phyloP scores from a whole-genome alignment of 2,888 invertebrate species.

The Campoplex nolae region DNA sequence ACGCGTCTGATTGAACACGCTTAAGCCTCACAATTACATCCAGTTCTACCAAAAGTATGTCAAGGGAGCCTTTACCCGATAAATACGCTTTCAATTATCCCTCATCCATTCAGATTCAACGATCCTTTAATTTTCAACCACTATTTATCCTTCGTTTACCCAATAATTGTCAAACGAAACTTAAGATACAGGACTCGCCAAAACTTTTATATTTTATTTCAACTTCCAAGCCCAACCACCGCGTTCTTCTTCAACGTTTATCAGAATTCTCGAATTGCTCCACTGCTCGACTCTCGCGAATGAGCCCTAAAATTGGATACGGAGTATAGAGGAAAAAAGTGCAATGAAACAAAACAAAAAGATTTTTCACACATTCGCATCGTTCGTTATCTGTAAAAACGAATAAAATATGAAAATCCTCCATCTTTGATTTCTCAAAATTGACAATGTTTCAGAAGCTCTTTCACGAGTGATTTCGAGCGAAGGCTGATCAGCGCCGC shows the following conservation, averaged over 20 bases:
- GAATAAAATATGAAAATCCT: no score
- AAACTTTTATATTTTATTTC: not conserved
- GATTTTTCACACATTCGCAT: not conserved
- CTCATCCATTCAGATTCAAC: not conserved
- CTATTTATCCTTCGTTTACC: not conserved
- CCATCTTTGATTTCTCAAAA: not conserved
- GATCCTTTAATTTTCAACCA: not conserved
- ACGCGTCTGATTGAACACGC: conserved; percentile 34
- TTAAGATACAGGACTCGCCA: not conserved
- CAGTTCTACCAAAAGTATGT: not conserved
- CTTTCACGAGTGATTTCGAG: not conserved
- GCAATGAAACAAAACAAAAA: not conserved
- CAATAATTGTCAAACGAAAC: not conserved
- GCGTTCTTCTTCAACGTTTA: not conserved
- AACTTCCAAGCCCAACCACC: not conserved
- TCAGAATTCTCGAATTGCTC: not conserved
- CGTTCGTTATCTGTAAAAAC: no score
- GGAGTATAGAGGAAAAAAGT: not conserved
- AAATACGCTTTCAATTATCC: not conserved
- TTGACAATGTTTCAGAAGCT: not conserved
- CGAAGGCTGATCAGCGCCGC: not conserved
- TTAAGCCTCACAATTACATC: conserved; percentile 13
- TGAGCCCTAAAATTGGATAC: not conserved
- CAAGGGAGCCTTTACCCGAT: not conserved
- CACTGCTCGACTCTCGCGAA: not conserved